These are phyloP conservation scores for Beaufortia kweichowensis DNA, from an alignment of 2,113 vertebrate genomes.

Conservation along the genomic window DNA sequence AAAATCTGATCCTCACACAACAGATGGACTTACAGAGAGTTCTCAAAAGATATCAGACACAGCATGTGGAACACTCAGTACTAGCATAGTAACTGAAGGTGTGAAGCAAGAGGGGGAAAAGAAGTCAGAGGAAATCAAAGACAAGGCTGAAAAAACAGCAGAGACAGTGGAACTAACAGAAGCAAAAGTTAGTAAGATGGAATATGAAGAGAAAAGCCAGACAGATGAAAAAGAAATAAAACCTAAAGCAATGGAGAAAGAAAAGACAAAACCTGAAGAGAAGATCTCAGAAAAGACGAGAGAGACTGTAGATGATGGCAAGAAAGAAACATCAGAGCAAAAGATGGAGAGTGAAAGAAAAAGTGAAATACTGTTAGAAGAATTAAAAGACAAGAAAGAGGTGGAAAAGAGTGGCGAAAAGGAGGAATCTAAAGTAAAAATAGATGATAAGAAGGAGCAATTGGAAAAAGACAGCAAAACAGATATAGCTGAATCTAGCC, in stretches of 20 bases:
- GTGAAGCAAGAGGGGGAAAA: slow-evolving; percentile 49
- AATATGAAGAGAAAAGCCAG: slow-evolving; percentile 16
- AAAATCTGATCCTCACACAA: slow-evolving; percentile 60
- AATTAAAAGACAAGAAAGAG: slow-evolving; percentile 50
- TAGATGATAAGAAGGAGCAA: slow-evolving; percentile 43
- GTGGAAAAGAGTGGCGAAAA: slow-evolving; percentile 37
- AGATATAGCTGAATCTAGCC: slow-evolving; percentile 65
- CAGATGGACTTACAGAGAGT: slow-evolving; percentile 78
- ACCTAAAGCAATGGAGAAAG: slow-evolving; percentile 12
- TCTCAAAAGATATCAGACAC: slow-evolving; percentile 54
- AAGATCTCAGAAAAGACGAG: slow-evolving; percentile 43
- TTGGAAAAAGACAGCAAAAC: slow-evolving; percentile 32
- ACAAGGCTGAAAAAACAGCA: slow-evolving; percentile 49
- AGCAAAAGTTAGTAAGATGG: slow-evolving; percentile 20
- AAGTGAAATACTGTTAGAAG: slow-evolving; percentile 35
- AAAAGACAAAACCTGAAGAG: slow-evolving; percentile 27
- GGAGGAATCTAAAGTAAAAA: slow-evolving; percentile 45
- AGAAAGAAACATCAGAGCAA: slow-evolving; percentile 51
- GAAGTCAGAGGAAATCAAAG: slow-evolving; percentile 35
- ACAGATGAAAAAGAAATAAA: background rate
- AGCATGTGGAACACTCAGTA: slow-evolving; percentile 61
- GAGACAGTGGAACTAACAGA: slow-evolving; percentile 25
- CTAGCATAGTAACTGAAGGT: slow-evolving; percentile 48
- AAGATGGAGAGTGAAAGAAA: slow-evolving; percentile 47
- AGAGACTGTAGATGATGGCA: slow-evolving; percentile 1